Base-by-base conservation (phyloP, 1,140 invertebrate species). In the Zaprionus africanus region DNA sequence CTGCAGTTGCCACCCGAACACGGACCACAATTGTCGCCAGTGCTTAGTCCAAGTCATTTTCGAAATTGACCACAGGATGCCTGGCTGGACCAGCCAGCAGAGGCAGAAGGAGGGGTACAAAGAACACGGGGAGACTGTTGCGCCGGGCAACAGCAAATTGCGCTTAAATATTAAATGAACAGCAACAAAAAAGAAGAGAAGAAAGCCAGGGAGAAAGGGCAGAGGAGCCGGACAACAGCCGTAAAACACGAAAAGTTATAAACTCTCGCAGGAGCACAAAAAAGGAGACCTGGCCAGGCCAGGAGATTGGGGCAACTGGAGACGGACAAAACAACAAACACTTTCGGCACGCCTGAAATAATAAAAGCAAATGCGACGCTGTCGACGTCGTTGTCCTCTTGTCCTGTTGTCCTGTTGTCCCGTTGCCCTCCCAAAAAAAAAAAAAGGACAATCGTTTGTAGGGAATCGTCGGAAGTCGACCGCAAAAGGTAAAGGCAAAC, bases 151-250 rank as follows among this genome's bases (percentile, higher is more conserved):
- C 78, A 82, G 78, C 88, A 85, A 91, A 91, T 88, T 91, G 88
- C 81, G 88, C 88, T 91, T 91, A 91, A 91, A 91, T 91, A 91
- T 91, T 91, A 91, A 91, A 91, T 91, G 88, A 91, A 85, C 78
- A 91, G 68, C 82, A 79, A 68, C 62, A 66, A 63, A 65, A 59
- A 56, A 59, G 63, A 66, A 67, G 53, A 54, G 57, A 76, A 62
- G 46, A 51, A 51, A 51, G 19, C 46, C 38, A 54, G 7, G 53
- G 49, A n/a, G 17, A 31, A 46, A 17, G 17, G 9, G 56, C 12
- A 38, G 31, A 46, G 36, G 26, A 46, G 36, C 7, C 68, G 82
- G 82, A 82, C 83, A 87, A 88, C 81, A 87, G 83, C 81, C 83
- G 86, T 90, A 85, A 90, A 90, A 90, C 85, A 90, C 79, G 76